phyloP scores from a whole-genome alignment of 2,113 vertebrate species.

The Circaetus cinerascens region DNA sequence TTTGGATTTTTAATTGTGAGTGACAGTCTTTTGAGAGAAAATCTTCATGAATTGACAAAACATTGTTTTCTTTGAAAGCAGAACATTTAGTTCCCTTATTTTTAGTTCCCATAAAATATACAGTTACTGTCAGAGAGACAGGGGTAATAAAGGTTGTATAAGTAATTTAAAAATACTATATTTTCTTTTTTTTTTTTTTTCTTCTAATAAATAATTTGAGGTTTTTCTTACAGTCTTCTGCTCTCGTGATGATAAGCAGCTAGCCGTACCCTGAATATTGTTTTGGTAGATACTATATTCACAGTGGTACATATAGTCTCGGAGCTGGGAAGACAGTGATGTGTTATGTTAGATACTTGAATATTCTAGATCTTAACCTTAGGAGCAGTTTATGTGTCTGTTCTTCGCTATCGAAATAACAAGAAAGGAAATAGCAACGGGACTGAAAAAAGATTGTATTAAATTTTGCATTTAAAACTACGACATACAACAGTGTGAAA shows the following conservation, averaged over 20 bases:
- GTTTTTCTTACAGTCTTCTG: not conserved
- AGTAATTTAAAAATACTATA: not conserved
- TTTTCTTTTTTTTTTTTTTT: not conserved
- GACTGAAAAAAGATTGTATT: not conserved
- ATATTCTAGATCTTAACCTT: not conserved
- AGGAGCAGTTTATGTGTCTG: not conserved
- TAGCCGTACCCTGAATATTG: not conserved
- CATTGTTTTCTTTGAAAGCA: not conserved
- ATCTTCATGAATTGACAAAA: not conserved
- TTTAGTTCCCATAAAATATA: not conserved
- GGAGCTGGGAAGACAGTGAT: not conserved
- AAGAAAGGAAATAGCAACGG: not conserved
- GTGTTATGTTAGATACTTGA: not conserved
- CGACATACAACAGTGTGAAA: not conserved
- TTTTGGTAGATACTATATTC: not conserved
- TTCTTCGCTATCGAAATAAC: not conserved
- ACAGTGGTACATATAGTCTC: not conserved
- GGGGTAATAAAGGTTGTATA: not conserved
- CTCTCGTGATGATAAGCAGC: not conserved
- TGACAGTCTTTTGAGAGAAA: not conserved
- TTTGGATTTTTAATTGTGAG: not conserved
- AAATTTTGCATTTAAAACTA: not conserved
- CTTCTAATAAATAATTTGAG: not conserved
- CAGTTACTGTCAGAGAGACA: not conserved
- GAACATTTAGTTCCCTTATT: not conserved